phyloP scores from a whole-genome alignment of 2,888 invertebrate genomes.

The Tetheella fluctuosa region DNA sequence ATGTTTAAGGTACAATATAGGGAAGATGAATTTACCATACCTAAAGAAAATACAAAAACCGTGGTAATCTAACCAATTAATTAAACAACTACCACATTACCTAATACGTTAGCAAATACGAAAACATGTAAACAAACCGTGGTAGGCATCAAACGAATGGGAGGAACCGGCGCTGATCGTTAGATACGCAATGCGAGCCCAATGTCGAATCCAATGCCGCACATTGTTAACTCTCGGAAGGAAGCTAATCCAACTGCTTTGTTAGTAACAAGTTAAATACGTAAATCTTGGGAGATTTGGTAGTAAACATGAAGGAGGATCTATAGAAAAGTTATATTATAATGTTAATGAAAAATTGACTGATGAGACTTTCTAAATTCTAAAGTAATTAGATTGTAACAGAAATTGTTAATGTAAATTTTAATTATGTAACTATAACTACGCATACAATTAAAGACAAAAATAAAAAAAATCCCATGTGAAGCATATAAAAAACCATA shows the following conservation, averaged over 20 bases:
- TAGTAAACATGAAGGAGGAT: neutral
- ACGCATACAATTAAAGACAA: too few species aligned
- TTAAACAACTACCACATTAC: conserved; percentile 6
- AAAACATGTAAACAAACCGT: conserved; percentile 50
- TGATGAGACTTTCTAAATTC: too few species aligned
- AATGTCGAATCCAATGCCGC: conserved; percentile 81
- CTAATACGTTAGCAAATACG: conserved; percentile 13
- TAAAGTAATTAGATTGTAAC: neutral
- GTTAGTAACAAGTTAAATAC: conserved; percentile 52
- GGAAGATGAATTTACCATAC: neutral
- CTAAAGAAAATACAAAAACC: neutral
- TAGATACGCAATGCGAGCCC: conserved; percentile 72
- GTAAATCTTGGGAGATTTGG: conserved; percentile 33
- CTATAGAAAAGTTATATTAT: neutral
- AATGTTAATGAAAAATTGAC: too few species aligned
- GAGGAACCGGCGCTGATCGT: conserved; percentile 76
- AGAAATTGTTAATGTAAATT: too few species aligned
- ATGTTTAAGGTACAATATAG: neutral
- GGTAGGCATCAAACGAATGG: conserved; percentile 67
- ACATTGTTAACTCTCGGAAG: conserved; percentile 78
- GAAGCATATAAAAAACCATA: neutral
- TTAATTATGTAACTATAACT: too few species aligned
- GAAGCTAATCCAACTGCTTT: conserved; percentile 69
- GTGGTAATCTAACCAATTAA: neutral
- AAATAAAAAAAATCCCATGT: neutral